Evolutionary conservation across 2,113 vertebrate species (phyloP), one percentile per base, ranked within the genome.

Genomic region (Engraulis encrasicolus): DNA sequence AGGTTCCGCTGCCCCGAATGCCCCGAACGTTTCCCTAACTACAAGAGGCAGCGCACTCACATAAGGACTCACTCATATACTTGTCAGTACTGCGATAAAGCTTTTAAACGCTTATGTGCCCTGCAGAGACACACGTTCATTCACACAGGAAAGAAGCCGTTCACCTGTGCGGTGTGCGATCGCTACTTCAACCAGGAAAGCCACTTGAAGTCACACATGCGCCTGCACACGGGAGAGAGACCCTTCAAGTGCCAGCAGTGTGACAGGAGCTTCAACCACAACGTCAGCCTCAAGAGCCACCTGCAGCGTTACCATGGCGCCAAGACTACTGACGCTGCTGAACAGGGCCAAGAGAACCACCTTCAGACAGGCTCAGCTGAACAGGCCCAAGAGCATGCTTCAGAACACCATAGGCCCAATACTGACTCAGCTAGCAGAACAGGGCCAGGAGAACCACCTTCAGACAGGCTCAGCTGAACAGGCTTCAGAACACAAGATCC

Each of bases 211-310:
- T 66, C 58, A 6, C 58, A 66, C 58, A 66, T 66, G 58, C 58
- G 58, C 1, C 7, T 66, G n/a, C 58, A 66, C 58, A 27, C 58
- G 11, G 58, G 58, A 11, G 58, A 66, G 27, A 66, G 9, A 66
- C 58, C 58, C 58, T 66, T 66, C n/a, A 66, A 31, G 58, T 66
- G 58, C 23, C 58, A 66, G 6, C n/a, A 66, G 6, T 66, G 58
- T 66, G 58, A 23, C n/a, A 7, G 14, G 58, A 27, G 58, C 58
- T 66, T 66, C 58, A 66, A 23, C 58, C 58, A 66, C n/a, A 66
- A 66, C 23, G 58, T 66, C 58, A 66, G 58, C 58, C 58, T 66
- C 23, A 66, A 66, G 58, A 66, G 31, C 58, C 58, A 66, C 27
- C 12, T 31, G 7, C 58, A 31, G n/a, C 58, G 23, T 23, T 12